Conservation (phyloP, 2,888 invertebrate genomes). For the Cremastinae sp. region DNA sequence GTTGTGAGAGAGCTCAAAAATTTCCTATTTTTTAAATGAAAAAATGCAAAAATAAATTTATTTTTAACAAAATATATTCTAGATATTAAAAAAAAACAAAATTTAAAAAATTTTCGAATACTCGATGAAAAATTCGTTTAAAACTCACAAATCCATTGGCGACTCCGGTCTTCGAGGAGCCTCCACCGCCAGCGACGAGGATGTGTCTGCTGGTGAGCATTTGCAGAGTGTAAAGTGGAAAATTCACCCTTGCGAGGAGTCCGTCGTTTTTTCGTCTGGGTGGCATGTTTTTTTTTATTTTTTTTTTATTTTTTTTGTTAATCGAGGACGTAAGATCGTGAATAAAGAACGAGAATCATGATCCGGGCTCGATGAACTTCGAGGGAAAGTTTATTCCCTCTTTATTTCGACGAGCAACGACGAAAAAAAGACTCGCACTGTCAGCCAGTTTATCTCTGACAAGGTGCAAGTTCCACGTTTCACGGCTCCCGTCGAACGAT, state of each 20-base stretch:
- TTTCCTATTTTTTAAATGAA: slow-evolving; percentile 86
- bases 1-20: slow-evolving; percentile 94
- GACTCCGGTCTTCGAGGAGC: slow-evolving; percentile 97
- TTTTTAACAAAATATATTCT: not conserved
- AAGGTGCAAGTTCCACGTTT: slow-evolving; percentile 62
- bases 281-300: slow-evolving; percentile 80
- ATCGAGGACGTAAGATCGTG: not conserved
- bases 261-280: slow-evolving; percentile 85
- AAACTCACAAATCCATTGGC: slow-evolving; percentile 97
- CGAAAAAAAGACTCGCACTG: slow-evolving; percentile 46
- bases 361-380: not conserved
- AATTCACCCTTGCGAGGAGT: slow-evolving; percentile 92
- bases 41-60: not conserved
- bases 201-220: slow-evolving; percentile 96
- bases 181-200: slow-evolving; percentile 98
- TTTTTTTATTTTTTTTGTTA: slow-evolving; percentile 4
- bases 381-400: not conserved
- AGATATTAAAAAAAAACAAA: not conserved
- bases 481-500: no score
- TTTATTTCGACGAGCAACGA: not conserved
- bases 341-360: not conserved
- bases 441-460: slow-evolving; percentile 20
- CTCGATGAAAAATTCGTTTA: not conserved
- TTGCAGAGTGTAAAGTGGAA: slow-evolving; percentile 95
- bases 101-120: not conserved